Percentiles rank a stretch among this genome's conserved stretches.
These are phyloP conservation scores for Limnephilus lunatus DNA, from an alignment of 2,888 invertebrate genomes.

Conservation along the genomic window DNA sequence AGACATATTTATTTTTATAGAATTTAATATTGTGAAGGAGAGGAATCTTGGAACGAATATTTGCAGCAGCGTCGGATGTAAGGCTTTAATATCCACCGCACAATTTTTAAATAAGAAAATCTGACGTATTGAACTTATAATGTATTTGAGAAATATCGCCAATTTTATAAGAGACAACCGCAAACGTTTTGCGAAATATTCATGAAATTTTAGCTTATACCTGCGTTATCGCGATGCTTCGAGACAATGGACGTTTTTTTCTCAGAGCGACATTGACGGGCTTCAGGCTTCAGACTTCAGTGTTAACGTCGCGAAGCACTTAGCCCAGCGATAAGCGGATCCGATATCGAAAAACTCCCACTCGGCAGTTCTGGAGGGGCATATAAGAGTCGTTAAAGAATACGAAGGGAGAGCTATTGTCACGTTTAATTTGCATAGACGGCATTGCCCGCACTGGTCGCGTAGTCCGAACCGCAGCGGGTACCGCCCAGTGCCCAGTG, in stretches of 20 bases:
- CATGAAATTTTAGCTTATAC: not conserved
- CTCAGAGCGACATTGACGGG: constrained; percentile 31
- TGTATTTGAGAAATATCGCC: not conserved
- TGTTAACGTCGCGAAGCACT: constrained; percentile 15
- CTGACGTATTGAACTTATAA: not conserved
- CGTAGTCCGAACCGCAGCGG: not conserved
- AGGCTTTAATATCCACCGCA: not conserved
- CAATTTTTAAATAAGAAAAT: not conserved
- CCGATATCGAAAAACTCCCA: constrained; percentile 34
- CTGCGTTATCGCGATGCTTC: not conserved
- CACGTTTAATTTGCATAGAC: constrained; percentile 30
- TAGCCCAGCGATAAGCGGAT: constrained; percentile 15
- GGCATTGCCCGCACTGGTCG: not conserved
- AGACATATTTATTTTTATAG: not conserved
- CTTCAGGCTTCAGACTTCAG: not conserved
- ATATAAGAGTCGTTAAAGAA: constrained; percentile 18
- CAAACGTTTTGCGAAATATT: not conserved
- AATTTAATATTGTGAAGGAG: not conserved
- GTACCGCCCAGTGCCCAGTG: too few species aligned
- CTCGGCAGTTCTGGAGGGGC: constrained; percentile 23
- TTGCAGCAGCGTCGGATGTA: not conserved
- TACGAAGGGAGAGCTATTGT: constrained; percentile 14
- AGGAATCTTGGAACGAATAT: not conserved
- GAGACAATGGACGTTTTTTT: not conserved
- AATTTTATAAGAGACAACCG: not conserved